These are phyloP conservation scores for Agrochola lota DNA, from an alignment of 2,888 invertebrate species.

Conservation along the genomic window DNA sequence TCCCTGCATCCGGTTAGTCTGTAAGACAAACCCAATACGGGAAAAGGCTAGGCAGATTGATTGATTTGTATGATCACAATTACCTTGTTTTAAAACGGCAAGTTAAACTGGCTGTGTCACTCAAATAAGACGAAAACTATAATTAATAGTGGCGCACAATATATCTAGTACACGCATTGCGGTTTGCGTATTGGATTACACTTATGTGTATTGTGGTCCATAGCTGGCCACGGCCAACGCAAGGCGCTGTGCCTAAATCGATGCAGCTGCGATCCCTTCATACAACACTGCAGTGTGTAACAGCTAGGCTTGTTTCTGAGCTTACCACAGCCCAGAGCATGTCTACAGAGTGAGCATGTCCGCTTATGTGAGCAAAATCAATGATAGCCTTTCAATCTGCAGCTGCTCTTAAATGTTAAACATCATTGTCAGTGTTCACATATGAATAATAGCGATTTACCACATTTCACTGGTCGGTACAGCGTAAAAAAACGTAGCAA, in stretches of 20 bases:
- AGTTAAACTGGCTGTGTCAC: constrained; percentile 31
- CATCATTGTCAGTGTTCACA: neutral
- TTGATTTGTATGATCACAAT: neutral
- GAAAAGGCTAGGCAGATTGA: no score
- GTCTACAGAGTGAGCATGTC: neutral
- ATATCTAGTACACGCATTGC: constrained; percentile 65
- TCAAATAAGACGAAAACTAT: constrained; percentile 55
- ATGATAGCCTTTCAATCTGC: constrained; percentile 13
- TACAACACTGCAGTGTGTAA: constrained; percentile 44
- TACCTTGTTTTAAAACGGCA: constrained; percentile 25
- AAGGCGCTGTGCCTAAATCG: constrained; percentile 62
- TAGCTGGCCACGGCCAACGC: constrained; percentile 70
- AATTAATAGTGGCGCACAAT: constrained; percentile 52
- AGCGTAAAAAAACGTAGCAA: neutral
- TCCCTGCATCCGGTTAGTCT: no score
- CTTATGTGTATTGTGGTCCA: constrained; percentile 70
- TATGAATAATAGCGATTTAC: neutral
- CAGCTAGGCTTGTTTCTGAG: neutral
- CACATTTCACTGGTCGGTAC: neutral
- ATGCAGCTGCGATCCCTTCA: constrained; percentile 55
- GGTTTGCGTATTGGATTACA: constrained; percentile 74
- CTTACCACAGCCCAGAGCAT: neutral
- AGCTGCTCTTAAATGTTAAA: neutral
- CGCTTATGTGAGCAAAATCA: constrained; percentile 34
- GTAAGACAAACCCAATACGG: no score